Evolutionary conservation across 2,113 vertebrate species (phyloP).

Genomic region (Rhagologus leucostigma): DNA sequence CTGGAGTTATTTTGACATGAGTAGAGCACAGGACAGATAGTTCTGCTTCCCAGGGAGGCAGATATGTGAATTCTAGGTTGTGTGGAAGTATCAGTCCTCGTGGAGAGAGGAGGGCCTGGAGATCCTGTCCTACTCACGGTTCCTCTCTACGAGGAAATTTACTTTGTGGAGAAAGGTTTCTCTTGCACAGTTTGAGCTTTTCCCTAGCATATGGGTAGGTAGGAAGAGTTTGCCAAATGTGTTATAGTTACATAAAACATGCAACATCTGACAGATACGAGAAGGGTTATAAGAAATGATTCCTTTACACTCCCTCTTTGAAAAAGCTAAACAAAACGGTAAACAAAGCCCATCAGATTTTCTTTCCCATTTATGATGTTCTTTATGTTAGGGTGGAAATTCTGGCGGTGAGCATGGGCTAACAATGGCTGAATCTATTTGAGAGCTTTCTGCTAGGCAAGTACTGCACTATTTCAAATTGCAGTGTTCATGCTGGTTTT

Average conservation of each 20-base stretch:
- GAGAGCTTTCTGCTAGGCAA: background rate
- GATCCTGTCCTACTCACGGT: background rate
- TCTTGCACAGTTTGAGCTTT: constrained; percentile 25
- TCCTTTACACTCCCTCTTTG: background rate
- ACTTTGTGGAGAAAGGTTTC: constrained; percentile 19
- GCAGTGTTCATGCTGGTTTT: background rate
- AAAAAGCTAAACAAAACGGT: background rate
- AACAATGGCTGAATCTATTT: background rate
- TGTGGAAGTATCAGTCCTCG: background rate
- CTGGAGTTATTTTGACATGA: background rate
- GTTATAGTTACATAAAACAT: constrained; percentile 53
- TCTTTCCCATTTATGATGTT: background rate
- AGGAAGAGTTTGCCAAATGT: constrained; percentile 56
- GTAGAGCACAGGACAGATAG: background rate
- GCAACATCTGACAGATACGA: constrained; percentile 24
- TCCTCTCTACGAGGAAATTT: background rate
- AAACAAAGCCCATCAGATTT: background rate
- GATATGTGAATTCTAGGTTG: background rate
- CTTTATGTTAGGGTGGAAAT: background rate
- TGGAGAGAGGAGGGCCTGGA: accelerated
- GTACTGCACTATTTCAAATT: background rate
- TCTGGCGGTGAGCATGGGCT: background rate
- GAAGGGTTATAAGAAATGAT: constrained; percentile 6
- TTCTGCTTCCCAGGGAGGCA: background rate
- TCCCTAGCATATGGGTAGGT: constrained; percentile 50